These are phyloP conservation scores for Oncopodura yosiiana DNA, from an alignment of 1,140 invertebrate species.

Conservation along the genomic window DNA sequence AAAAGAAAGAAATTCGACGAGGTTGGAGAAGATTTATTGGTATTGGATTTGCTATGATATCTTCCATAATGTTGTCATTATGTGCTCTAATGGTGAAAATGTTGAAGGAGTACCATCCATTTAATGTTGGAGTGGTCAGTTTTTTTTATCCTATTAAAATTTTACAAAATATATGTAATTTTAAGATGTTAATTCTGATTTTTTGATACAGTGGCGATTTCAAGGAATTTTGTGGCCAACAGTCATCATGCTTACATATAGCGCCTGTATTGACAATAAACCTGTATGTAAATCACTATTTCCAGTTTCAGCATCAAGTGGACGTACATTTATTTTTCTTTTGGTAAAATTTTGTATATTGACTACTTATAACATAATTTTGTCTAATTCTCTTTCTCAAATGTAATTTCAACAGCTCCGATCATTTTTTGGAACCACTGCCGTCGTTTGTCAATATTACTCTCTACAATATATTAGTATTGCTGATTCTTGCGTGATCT, in stretches of 20 bases:
- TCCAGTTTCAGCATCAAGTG: no score
- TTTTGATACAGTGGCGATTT: constrained; percentile 10
- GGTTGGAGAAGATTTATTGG: constrained; percentile 14
- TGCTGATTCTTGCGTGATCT: constrained; percentile 19
- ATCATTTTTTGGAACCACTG: not conserved
- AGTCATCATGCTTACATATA: not conserved
- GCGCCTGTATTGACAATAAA: not conserved
- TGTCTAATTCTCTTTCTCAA: no score
- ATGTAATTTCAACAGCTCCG: constrained; percentile 5
- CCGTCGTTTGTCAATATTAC: constrained; percentile 15
- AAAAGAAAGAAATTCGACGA: no score
- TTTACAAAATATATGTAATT: constrained; percentile 2
- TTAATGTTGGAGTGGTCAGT: no score
- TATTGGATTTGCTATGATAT: constrained; percentile 8
- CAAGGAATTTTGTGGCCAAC: constrained; percentile 17
- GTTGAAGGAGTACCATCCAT: no score
- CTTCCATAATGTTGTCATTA: constrained; percentile 17
- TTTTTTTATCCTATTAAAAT: no score
- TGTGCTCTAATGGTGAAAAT: no score
- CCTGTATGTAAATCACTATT: no score
- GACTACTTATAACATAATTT: no score
- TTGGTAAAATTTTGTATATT: no score
- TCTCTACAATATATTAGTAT: constrained; percentile 8
- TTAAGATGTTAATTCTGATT: constrained; percentile 1
- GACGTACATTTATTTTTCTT: no score